Percentiles rank a stretch among this genome's conserved stretches.
Conservation (phyloP, 2,888 invertebrate species). For the Sisyra terminalis region DNA sequence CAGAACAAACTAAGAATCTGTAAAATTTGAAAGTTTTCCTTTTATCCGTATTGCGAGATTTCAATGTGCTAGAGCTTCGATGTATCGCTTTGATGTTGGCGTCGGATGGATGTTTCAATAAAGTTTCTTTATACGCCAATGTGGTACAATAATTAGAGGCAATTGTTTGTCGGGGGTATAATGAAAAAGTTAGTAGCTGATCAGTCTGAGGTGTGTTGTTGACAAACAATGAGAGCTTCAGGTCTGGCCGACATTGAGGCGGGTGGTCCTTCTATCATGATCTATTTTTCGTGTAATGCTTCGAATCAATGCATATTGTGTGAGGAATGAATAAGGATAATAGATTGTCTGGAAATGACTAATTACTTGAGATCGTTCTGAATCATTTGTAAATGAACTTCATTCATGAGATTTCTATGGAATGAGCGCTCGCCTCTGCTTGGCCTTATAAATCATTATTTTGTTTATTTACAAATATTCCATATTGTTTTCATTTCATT, state of each 20-base stretch:
- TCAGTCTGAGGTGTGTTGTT: too few species aligned
- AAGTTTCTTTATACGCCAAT: neutral
- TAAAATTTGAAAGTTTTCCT: neutral
- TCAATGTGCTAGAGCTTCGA: neutral
- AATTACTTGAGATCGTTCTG: conserved; percentile 3
- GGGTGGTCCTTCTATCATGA: too few species aligned
- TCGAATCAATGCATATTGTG: too few species aligned
- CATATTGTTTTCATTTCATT: neutral
- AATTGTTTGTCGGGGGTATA: too few species aligned
- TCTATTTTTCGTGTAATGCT: too few species aligned
- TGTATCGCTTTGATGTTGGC: neutral
- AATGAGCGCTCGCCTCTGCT: too few species aligned
- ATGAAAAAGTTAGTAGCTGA: too few species aligned
- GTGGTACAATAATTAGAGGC: neutral
- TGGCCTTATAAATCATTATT: too few species aligned
- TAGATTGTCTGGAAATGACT: conserved; percentile 6
- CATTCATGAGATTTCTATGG: neutral
- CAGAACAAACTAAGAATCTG: too few species aligned
- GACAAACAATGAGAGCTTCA: too few species aligned
- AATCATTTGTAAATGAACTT: conserved; percentile 1
- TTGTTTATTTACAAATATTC: too few species aligned
- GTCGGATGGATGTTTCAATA: neutral
- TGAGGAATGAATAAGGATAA: neutral
- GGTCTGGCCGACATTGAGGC: too few species aligned
- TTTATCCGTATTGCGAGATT: neutral